Evolutionary conservation across 2,888 invertebrate species (phyloP).

Genomic region (Apotomis turbidana): DNA sequence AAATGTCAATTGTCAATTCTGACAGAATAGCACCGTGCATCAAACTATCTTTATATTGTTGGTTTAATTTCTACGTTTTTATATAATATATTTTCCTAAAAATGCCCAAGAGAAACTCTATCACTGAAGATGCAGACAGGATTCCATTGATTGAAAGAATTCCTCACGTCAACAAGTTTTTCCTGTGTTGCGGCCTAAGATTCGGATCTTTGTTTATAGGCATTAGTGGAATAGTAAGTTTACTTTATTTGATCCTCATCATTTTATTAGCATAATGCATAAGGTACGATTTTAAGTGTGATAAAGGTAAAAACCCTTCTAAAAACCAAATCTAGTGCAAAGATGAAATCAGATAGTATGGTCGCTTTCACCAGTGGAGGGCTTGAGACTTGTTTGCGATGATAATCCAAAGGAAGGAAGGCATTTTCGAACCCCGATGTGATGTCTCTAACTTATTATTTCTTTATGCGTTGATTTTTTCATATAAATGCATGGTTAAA

Average conservation of each 20-base stretch:
- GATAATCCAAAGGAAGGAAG: no score
- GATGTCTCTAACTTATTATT: no score
- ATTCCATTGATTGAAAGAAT: slow-evolving; percentile 25
- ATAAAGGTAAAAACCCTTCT: no score
- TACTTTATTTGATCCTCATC: not conserved
- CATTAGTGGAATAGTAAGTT: slow-evolving; percentile 50
- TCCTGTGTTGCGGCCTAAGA: slow-evolving; percentile 43
- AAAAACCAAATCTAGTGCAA: no score
- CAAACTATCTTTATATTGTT: not conserved
- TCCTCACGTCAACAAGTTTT: slow-evolving; percentile 40
- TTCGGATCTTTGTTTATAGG: slow-evolving; percentile 48
- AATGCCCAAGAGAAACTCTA: not conserved
- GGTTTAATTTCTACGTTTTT: not conserved
- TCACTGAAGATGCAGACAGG: not conserved
- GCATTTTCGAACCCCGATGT: no score
- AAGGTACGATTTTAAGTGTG: no score
- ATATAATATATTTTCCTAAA: not conserved
- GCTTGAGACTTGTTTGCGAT: no score
- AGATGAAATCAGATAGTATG: no score
- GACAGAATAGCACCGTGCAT: not conserved
- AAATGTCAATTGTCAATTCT: not conserved
- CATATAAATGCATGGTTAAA: no score
- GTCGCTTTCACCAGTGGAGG: no score
- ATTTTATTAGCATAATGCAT: no score
- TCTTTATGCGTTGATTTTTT: no score